Evolutionary conservation across 2,113 vertebrate species (phyloP), one percentile per base, ranked within the genome.

Genomic region (Scartelaos histophorus): DNA sequence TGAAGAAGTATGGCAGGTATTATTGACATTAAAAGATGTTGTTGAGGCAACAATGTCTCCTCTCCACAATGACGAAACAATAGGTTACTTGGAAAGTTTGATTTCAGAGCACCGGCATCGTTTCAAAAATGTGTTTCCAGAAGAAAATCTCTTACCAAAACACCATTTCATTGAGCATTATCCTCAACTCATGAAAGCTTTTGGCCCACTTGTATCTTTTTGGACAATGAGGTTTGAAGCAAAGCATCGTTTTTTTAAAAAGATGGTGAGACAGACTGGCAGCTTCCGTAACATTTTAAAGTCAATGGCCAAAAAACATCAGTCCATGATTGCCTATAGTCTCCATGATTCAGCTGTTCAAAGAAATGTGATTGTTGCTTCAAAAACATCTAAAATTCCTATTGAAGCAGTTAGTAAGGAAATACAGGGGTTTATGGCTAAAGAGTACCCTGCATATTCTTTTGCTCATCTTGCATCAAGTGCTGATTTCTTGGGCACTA

Each of bases 251-350:
- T 67, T 46, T 74, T 74, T 67, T 51, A 74, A 74, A 24, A 25
- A 64, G 57, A 57, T 75, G 0, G 57, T 69, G 13, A 25, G 66
- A 38, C 73, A 69, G 13, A 75, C 73, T 19, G 7, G 29, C 21
- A 68, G 73, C 56, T 75, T 75, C 5, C 34, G 69, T 65, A 76
- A 71, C 45, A 22, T 75, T 19, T 66, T 64, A 29, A 25, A 61
- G 0, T 51, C 66, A 24, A 3, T 74, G 24, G 60, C 73, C 2
- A 56, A 68, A 13, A 69, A 68, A 3, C 73, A 73, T 66, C 66
- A 74, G 45, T 38, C 58, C 25, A 68, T 74, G 54, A 43, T 61
- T 45, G 56, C 73, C 17, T 74, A 74, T 67, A 43, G 38, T 43
- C 38, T 43, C 9, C 38, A 43, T 43, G 38, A 43, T 43, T 43